phyloP scores from a whole-genome alignment of 2,888 invertebrate genomes.

The Noctua comes region DNA sequence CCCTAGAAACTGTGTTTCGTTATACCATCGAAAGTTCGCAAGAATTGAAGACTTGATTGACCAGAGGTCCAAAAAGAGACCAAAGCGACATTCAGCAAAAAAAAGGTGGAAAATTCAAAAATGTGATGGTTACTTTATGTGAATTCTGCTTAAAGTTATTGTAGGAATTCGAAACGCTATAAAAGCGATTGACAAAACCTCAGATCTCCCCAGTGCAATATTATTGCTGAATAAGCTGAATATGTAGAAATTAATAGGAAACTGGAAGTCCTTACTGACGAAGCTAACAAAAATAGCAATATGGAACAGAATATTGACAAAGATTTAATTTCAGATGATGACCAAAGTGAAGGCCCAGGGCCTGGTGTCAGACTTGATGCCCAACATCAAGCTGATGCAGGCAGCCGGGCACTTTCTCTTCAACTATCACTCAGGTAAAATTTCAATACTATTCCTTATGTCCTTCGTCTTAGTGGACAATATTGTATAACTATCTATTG shows the following conservation, averaged over 20 bases:
- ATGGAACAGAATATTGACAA: neutral
- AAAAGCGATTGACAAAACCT: neutral
- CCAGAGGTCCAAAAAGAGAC: neutral
- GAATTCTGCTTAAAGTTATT: neutral
- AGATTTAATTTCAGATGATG: slow-evolving; percentile 84
- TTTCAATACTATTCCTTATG: neutral
- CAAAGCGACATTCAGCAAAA: neutral
- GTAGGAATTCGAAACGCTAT: neutral
- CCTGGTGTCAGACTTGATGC: slow-evolving; percentile 95
- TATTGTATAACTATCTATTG: neutral
- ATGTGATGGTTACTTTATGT: neutral
- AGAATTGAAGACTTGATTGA: neutral
- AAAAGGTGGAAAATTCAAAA: neutral
- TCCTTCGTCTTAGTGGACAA: neutral
- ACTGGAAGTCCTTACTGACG: neutral
- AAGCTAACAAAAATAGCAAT: neutral
- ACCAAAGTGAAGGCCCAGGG: slow-evolving; percentile 89
- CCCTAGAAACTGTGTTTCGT: neutral
- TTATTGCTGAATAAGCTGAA: neutral
- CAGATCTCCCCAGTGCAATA: neutral
- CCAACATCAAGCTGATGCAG: slow-evolving; percentile 95
- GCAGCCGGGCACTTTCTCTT: slow-evolving; percentile 94
- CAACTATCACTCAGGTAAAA: slow-evolving; percentile 92
- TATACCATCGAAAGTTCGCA: neutral
- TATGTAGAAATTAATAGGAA: neutral